These are phyloP conservation scores for Platysteira castanea DNA, from an alignment of 2,113 vertebrate genomes.

Conservation along the genomic window DNA sequence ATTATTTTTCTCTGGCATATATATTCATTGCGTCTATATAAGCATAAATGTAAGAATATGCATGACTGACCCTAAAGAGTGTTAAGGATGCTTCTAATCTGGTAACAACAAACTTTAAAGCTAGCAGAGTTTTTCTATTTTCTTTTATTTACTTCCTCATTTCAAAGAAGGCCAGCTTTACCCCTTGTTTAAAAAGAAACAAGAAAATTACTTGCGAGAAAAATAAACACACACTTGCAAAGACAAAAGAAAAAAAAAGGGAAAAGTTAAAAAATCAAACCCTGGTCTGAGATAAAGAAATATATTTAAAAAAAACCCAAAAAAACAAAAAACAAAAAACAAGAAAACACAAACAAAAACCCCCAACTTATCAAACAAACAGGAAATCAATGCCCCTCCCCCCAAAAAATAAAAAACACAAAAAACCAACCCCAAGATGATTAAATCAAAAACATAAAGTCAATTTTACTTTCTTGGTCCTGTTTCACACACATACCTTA, in stretches of 20 bases:
- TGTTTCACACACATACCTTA: not conserved
- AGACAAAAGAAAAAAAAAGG: not conserved
- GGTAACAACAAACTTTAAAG: not conserved
- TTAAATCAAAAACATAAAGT: not conserved
- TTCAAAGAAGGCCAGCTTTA: not conserved
- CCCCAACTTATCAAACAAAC: too few relatives aligned
- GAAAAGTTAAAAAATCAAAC: not conserved
- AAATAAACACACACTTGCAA: not conserved
- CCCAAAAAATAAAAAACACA: too few relatives aligned
- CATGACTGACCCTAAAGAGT: not conserved
- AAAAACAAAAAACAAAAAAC: not conserved
- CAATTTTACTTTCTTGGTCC: not conserved
- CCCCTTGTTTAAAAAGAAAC: not conserved
- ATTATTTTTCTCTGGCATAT: not conserved
- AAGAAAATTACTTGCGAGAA: not conserved
- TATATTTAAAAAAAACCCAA: not conserved
- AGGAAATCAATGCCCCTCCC: accelerated
- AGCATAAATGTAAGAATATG: not conserved
- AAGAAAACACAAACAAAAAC: not conserved
- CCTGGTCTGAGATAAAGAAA: not conserved
- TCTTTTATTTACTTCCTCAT: not conserved
- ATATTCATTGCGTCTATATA: not conserved
- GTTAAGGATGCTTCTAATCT: not conserved
- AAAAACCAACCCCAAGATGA: not conserved
- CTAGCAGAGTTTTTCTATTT: not conserved